These are phyloP conservation scores for Schizothorax lantsangensis DNA, from an alignment of 2,797 vertebrate genomes.

Conservation along the genomic window DNA sequence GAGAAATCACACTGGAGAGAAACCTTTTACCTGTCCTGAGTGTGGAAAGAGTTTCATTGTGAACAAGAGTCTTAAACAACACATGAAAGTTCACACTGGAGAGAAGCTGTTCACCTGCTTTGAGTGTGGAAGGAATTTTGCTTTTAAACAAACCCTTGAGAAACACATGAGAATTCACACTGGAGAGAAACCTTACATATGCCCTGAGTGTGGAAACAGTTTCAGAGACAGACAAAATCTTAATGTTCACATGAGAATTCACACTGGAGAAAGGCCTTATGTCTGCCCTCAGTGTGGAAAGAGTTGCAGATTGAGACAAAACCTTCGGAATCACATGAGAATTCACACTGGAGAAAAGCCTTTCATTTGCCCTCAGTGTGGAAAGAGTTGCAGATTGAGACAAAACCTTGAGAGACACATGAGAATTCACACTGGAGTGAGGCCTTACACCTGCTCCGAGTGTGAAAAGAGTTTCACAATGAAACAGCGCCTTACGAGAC, in stretches of 20 bases:
- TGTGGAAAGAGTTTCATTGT: background rate
- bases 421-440: background rate
- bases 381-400: background rate
- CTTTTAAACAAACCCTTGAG: background rate
- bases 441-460: background rate
- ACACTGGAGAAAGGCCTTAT: constrained; percentile 6
- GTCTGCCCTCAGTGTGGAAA: constrained; percentile 5
- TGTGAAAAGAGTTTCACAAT: background rate
- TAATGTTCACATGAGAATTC: background rate
- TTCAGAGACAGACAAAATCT: too few species aligned
- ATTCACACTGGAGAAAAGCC: constrained; percentile 11
- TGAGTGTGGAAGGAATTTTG: constrained; percentile 11
- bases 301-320: background rate
- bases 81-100: constrained; percentile 21
- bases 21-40: background rate
- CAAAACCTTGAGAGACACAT: background rate
- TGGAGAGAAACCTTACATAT: background rate
- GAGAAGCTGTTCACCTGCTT: constrained; percentile 5
- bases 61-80: background rate
- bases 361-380: background rate
- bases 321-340: constrained; percentile 2
- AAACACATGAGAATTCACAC: background rate
- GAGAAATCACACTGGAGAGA: background rate
- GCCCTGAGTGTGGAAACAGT: background rate
- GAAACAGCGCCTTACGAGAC: background rate